Conservation (phyloP, 2,113 vertebrate species). For the Bubo scandiacus region DNA sequence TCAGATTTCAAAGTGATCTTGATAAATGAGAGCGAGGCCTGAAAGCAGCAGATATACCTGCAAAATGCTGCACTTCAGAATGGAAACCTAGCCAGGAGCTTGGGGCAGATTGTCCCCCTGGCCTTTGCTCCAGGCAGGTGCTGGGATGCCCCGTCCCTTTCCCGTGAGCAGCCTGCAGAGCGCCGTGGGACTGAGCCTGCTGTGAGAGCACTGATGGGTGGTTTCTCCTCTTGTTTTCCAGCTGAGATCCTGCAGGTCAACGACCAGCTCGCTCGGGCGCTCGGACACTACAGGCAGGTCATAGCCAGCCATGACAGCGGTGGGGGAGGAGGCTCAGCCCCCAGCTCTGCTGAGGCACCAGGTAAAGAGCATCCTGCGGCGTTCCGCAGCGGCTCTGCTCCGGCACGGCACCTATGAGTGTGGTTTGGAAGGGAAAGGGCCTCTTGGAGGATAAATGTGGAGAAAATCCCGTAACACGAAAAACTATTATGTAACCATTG, state of each 20-base stretch:
- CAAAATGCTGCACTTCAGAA: not conserved
- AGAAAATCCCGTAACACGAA: not conserved
- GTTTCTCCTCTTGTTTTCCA: slow-evolving; percentile 3
- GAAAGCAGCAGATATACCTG: not conserved
- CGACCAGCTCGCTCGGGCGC: slow-evolving; percentile 74
- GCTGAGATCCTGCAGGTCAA: slow-evolving; percentile 84
- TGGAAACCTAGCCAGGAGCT: not conserved
- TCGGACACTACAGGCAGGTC: slow-evolving; percentile 75
- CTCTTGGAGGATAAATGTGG: not conserved
- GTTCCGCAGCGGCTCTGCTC: accelerated
- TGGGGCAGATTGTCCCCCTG: not conserved
- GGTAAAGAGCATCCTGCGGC: not conserved
- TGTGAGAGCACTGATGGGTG: accelerated
- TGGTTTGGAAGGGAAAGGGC: not conserved
- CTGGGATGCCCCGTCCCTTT: not conserved
- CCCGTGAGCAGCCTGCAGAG: not conserved
- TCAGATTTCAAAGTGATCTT: not conserved
- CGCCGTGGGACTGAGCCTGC: accelerated
- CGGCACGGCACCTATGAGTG: accelerated
- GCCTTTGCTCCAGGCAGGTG: not conserved
- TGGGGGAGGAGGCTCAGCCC: not conserved
- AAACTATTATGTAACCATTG: accelerated
- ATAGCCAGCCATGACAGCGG: slow-evolving; percentile 35
- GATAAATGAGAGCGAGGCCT: not conserved
- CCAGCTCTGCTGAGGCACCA: not conserved